Evolutionary conservation across 2,797 vertebrate species (phyloP).

Genomic region (Ammospiza maritima): DNA sequence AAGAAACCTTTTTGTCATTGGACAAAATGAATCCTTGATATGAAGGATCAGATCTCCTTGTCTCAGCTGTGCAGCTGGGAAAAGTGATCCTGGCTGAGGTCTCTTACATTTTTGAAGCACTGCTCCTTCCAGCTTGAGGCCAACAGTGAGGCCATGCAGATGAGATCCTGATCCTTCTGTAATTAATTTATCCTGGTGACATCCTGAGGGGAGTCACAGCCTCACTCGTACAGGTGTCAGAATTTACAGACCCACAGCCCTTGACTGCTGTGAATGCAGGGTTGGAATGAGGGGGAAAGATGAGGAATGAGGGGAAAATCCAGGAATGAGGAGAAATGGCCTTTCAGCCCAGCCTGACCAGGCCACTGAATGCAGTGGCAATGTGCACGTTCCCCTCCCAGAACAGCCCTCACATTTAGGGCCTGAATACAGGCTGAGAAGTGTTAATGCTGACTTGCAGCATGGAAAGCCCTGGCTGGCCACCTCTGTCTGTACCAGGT

Average conservation of each 20-base stretch:
- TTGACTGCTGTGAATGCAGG: neutral
- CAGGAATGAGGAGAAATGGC: neutral
- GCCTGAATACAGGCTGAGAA: conserved; percentile 18
- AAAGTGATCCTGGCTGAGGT: neutral
- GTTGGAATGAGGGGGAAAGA: neutral
- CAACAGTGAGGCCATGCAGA: neutral
- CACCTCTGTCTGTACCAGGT: conserved; percentile 19
- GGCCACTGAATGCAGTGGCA: neutral
- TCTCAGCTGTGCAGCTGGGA: neutral
- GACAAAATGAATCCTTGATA: neutral
- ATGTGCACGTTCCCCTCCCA: neutral
- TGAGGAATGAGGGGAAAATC: neutral
- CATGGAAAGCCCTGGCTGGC: conserved; percentile 36
- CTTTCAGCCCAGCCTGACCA: neutral
- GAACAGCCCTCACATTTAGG: neutral
- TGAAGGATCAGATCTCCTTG: neutral
- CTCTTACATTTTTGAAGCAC: neutral
- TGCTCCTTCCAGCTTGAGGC: neutral
- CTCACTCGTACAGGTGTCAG: neutral
- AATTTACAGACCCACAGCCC: neutral
- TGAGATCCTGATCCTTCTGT: neutral
- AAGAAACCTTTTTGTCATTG: neutral
- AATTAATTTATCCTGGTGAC: neutral
- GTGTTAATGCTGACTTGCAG: conserved; percentile 24
- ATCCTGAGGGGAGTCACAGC: neutral